phyloP scores from a whole-genome alignment of 2,113 vertebrate genomes.

The Phyllostomus hastatus region DNA sequence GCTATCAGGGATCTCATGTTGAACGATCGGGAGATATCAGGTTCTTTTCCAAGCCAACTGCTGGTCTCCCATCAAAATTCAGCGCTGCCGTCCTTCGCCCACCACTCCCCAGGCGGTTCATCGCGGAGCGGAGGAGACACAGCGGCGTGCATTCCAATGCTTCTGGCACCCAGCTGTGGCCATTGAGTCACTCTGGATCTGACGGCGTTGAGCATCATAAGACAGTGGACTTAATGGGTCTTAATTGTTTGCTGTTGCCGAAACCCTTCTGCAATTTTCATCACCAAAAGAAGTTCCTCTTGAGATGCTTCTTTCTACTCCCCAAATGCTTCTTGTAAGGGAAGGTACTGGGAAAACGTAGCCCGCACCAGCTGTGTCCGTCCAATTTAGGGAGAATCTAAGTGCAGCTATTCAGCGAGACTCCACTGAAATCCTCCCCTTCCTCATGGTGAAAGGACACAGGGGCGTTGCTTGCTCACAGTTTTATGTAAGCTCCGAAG shows the following conservation, averaged over 20 bases:
- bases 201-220: slow-evolving; percentile 59
- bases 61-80: slow-evolving; percentile 18
- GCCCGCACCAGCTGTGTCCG: slow-evolving; percentile 38
- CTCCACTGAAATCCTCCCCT: neutral
- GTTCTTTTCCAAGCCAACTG: neutral
- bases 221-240: slow-evolving; percentile 75
- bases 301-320: slow-evolving; percentile 37
- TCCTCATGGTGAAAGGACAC: slow-evolving; percentile 15
- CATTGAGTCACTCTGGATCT: slow-evolving; percentile 37
- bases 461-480: neutral
- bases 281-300: slow-evolving; percentile 58
- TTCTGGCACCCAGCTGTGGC: slow-evolving; percentile 60
- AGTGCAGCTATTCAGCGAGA: neutral
- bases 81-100: neutral
- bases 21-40: neutral
- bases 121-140: neutral
- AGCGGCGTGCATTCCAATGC: slow-evolving; percentile 49
- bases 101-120: neutral
- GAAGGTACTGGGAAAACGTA: slow-evolving; percentile 29
- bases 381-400: slow-evolving; percentile 32
- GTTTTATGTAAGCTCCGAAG: neutral
- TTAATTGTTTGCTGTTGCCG: slow-evolving; percentile 72
- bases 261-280: slow-evolving; percentile 70
- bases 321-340: slow-evolving; percentile 40
- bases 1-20: neutral